phyloP scores from a whole-genome alignment of 1,140 invertebrate species.

The Acromyrmex echinatior region DNA sequence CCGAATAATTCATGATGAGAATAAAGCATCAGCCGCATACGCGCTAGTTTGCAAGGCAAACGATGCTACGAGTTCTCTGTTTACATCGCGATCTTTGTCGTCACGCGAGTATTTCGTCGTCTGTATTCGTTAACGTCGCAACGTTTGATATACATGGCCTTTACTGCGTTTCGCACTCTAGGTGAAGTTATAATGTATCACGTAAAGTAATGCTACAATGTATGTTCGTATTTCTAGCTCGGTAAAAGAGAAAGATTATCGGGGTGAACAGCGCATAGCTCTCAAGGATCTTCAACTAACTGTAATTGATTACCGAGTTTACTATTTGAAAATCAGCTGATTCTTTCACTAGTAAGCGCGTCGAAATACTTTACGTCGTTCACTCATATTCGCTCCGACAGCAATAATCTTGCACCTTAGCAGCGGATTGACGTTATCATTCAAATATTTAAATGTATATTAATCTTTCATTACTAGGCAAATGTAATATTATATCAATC shows the following conservation, averaged over 20 bases:
- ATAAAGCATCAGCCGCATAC: not conserved
- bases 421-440: constrained; percentile 11
- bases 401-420: not conserved
- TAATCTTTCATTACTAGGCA: too few relatives aligned
- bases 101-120: constrained; percentile 31
- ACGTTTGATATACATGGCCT: constrained; percentile 37
- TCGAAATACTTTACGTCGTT: not conserved
- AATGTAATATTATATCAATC: too few relatives aligned
- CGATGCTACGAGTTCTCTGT: constrained; percentile 37
- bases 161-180: constrained; percentile 14
- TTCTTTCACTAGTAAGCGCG: not conserved
- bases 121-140: constrained; percentile 40
- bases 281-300: not conserved
- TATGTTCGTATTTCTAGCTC: not conserved
- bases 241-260: constrained; percentile 11
- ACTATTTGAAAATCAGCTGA: not conserved
- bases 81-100: constrained; percentile 39
- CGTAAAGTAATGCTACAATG: not conserved
- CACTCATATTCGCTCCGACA: not conserved
- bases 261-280: not conserved
- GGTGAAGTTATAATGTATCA: not conserved
- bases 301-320: constrained; percentile 19
- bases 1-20: constrained; percentile 55
- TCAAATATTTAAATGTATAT: not conserved
- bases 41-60: constrained; percentile 54